Evolutionary conservation across 2,888 invertebrate genomes (phyloP).

Genomic region (Athalia rosae): DNA sequence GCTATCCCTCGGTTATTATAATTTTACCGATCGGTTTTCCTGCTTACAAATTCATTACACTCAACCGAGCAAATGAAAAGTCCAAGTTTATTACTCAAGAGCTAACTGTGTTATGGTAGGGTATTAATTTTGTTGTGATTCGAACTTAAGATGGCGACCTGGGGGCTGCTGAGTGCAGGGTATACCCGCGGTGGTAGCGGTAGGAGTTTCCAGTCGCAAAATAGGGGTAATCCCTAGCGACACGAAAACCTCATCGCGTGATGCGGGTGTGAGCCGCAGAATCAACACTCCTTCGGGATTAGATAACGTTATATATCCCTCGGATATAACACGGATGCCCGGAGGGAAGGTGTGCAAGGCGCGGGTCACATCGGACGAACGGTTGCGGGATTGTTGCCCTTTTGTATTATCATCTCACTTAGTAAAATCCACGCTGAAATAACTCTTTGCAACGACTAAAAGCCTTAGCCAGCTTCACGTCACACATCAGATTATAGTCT

Average conservation of each 20-base stretch:
- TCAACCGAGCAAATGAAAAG: constrained; percentile 21
- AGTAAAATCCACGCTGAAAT: constrained; percentile 57
- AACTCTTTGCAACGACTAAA: constrained; percentile 55
- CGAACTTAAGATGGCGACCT: constrained; percentile 35
- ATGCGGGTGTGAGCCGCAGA: constrained; percentile 62
- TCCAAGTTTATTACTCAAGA: constrained; percentile 40
- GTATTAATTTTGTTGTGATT: constrained; percentile 48
- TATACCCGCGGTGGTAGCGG: neutral
- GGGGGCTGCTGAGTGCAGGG: constrained; percentile 2
- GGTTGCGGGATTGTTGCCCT: constrained; percentile 56
- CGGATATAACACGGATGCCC: neutral
- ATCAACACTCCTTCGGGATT: constrained; percentile 65
- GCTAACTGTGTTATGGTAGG: constrained; percentile 31
- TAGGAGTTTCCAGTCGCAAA: constrained; percentile 35
- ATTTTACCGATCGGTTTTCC: constrained; percentile 29
- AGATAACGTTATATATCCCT: constrained; percentile 54
- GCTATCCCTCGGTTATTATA: too few species aligned
- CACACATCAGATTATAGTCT: neutral
- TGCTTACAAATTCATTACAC: constrained; percentile 43
- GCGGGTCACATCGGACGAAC: neutral
- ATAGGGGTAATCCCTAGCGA: constrained; percentile 62
- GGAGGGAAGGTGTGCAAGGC: neutral
- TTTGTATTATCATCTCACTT: constrained; percentile 67
- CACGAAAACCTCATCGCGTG: constrained; percentile 68
- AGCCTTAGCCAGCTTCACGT: constrained; percentile 48